A percentile compares a stretch with the other conserved stretches of the same genome.
Evolutionary conservation across 2,888 invertebrate species (phyloP).

Genomic region (Protophormia terraenovae): DNA sequence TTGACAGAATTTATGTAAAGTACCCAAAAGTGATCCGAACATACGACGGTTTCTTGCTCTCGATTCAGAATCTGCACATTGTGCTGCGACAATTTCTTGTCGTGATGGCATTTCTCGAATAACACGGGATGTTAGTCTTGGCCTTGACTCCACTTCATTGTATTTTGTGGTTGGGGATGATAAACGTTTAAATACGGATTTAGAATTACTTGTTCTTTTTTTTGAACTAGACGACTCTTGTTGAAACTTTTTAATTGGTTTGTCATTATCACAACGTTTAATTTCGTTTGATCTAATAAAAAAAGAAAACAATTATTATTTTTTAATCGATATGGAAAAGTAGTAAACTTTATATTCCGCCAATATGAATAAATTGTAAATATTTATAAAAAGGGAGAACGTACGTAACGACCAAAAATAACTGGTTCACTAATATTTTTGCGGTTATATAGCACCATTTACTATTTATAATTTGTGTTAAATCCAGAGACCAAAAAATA

Average conservation of each 20-base stretch:
- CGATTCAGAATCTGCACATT: conserved; percentile 91
- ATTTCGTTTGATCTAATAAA: conserved; percentile 47
- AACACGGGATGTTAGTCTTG: conserved; percentile 89
- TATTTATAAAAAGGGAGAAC: too few relatives aligned
- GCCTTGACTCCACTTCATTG: conserved; percentile 79
- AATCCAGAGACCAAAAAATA: too few relatives aligned
- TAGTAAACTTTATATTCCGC: too few relatives aligned
- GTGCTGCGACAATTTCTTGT: conserved; percentile 90
- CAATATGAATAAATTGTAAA: too few relatives aligned
- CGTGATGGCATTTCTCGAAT: conserved; percentile 93
- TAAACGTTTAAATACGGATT: conserved; percentile 77
- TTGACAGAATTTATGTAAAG: conserved; percentile 96
- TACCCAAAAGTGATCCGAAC: conserved; percentile 97
- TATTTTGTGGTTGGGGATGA: conserved; percentile 72
- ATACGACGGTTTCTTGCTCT: conserved; percentile 94
- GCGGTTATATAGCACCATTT: too few relatives aligned
- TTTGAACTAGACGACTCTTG: conserved; percentile 70
- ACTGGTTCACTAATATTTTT: too few relatives aligned
- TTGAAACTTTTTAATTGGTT: conserved; percentile 30
- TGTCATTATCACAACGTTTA: conserved; percentile 57
- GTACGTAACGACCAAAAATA: too few relatives aligned
- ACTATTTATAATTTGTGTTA: too few relatives aligned
- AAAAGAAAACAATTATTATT: not conserved
- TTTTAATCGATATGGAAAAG: too few relatives aligned
- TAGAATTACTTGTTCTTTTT: conserved; percentile 74